Conservation (phyloP, 2,113 vertebrate species). For the Myotis davidii region DNA sequence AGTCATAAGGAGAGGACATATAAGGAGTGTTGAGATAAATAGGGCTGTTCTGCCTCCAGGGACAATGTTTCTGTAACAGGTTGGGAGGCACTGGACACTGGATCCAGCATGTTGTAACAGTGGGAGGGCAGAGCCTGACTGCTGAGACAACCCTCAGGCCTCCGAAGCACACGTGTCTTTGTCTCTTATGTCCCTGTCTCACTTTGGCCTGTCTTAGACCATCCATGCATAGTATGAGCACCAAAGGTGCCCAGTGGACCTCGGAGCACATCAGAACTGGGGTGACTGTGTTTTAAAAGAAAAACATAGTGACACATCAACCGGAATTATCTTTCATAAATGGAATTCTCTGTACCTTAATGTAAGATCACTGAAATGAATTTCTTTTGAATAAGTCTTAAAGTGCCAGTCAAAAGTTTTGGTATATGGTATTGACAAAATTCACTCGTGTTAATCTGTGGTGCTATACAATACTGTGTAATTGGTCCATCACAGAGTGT, state of each 20-base stretch:
- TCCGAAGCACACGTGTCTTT: not conserved
- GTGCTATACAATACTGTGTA: not conserved
- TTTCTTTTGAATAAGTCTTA: not conserved
- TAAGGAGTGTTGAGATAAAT: not conserved
- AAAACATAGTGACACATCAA: not conserved
- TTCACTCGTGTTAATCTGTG: accelerated
- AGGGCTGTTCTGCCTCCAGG: not conserved
- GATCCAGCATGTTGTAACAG: accelerated
- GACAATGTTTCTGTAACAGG: not conserved
- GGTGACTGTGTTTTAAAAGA: not conserved
- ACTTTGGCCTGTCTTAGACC: not conserved
- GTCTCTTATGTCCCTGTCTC: too few species aligned
- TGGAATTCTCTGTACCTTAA: not conserved
- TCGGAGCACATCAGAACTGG: too few species aligned
- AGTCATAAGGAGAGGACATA: not conserved
- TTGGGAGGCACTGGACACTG: not conserved
- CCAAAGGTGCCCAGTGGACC: not conserved
- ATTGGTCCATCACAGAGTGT: not conserved
- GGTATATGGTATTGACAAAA: not conserved
- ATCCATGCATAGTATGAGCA: not conserved
- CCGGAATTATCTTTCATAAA: not conserved
- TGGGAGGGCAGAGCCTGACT: not conserved
- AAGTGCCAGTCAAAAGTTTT: not conserved
- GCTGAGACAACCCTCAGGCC: not conserved
- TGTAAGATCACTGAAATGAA: not conserved